phyloP scores from a whole-genome alignment of 1,140 invertebrate species.

The Arctopsyche grandis region DNA sequence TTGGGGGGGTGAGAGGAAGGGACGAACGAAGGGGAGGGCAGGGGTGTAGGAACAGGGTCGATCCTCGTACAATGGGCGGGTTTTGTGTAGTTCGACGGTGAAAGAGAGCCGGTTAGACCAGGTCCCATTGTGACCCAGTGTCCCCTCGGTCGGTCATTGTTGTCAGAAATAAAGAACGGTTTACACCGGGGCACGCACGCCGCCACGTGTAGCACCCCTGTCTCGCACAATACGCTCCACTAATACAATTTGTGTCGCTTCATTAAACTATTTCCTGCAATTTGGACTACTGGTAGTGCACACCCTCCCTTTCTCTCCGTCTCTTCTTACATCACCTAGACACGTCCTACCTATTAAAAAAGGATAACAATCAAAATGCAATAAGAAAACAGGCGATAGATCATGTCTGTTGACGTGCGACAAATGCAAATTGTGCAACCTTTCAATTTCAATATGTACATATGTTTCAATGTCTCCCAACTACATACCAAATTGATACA shows the following conservation, averaged over 20 bases:
- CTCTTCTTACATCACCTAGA: slow-evolving; percentile 6
- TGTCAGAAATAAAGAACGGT: not conserved
- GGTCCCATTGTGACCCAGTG: too few relatives aligned
- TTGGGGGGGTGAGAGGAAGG: too few relatives aligned
- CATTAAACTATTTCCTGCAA: slow-evolving; percentile 51
- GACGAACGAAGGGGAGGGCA: too few relatives aligned
- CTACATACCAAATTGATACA: too few relatives aligned
- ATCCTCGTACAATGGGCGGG: not conserved
- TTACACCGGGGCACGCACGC: not conserved
- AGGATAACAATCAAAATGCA: slow-evolving; percentile 12
- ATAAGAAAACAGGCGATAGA: too few relatives aligned
- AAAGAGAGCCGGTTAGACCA: not conserved
- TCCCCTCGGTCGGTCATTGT: not conserved
- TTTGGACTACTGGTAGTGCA: slow-evolving; percentile 27
- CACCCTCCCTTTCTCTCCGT: not conserved
- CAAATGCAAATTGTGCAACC: too few relatives aligned
- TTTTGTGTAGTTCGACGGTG: not conserved
- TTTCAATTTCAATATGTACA: too few relatives aligned
- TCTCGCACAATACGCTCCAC: slow-evolving; percentile 27
- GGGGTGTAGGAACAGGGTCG: too few relatives aligned
- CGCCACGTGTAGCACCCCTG: slow-evolving; percentile 9
- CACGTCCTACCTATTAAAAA: not conserved
- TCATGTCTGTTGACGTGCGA: too few relatives aligned
- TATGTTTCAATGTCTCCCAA: too few relatives aligned
- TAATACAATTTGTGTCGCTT: slow-evolving; percentile 51